A percentile compares a stretch with the other conserved stretches of the same genome.
phyloP scores from a whole-genome alignment of 1,140 invertebrate genomes.

The Calosoma granatense region DNA sequence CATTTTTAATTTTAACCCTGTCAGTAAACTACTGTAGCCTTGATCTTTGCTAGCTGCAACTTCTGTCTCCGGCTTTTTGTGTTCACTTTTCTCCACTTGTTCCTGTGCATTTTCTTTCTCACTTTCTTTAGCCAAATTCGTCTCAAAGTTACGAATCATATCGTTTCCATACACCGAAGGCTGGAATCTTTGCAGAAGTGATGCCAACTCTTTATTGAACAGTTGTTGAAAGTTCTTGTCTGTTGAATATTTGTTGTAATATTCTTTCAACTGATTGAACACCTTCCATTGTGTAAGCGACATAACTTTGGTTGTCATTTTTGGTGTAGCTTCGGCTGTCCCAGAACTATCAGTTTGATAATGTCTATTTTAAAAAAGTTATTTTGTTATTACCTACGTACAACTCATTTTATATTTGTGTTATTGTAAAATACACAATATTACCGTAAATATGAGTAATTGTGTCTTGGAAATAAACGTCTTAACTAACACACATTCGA shows the following conservation, averaged over 20 bases:
- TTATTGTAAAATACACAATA: no score
- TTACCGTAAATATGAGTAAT: no score
- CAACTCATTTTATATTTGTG: no score
- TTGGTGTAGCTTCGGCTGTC: constrained; percentile 22
- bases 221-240: constrained; percentile 38
- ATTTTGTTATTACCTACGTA: neutral
- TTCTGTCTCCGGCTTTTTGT: constrained; percentile 9
- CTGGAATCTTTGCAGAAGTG: constrained; percentile 38
- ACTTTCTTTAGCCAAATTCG: constrained; percentile 13
- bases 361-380: neutral
- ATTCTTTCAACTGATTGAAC: constrained; percentile 37
- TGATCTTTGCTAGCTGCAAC: neutral
- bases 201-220: constrained; percentile 43
- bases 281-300: constrained; percentile 42
- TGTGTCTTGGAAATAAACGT: no score
- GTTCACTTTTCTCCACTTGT: constrained; percentile 2
- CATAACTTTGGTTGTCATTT: constrained; percentile 33
- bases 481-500: no score
- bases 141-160: constrained; percentile 22
- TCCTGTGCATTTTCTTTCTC: constrained; percentile 12
- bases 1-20: constrained; percentile 17
- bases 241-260: constrained; percentile 36
- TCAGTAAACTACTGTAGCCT: constrained; percentile 15
- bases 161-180: constrained; percentile 29
- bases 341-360: constrained; percentile 23